phyloP scores from a whole-genome alignment of 2,113 vertebrate genomes.

The Etia nguti region DNA sequence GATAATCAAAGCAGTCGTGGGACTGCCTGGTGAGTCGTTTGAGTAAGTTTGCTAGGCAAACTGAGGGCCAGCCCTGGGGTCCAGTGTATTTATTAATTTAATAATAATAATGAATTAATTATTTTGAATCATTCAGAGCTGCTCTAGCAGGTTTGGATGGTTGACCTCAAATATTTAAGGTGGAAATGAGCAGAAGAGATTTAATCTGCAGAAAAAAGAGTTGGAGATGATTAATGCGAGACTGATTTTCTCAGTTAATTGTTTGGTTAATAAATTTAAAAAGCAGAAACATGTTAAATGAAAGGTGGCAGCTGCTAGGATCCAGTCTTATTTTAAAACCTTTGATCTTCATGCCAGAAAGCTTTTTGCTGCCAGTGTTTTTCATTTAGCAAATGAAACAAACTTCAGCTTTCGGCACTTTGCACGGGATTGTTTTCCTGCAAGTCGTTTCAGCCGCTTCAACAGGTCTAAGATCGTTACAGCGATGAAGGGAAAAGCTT shows the following conservation, averaged over 20 bases:
- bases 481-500: fast-evolving
- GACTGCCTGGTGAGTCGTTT: background rate
- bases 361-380: background rate
- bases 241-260: background rate
- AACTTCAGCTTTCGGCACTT: background rate
- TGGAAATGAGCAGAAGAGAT: background rate
- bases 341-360: too few relatives aligned
- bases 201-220: background rate
- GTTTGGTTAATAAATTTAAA: background rate
- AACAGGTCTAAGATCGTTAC: background rate
- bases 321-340: too few relatives aligned
- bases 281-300: background rate
- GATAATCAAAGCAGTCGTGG: background rate
- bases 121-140: background rate
- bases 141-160: background rate
- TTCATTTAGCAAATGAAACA: background rate
- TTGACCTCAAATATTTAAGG: background rate
- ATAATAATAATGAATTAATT: background rate
- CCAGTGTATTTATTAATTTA: background rate
- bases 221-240: background rate
- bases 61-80: background rate
- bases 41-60: too few relatives aligned
- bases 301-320: background rate
- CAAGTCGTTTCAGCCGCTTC: background rate
- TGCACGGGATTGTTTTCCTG: background rate